Conservation (phyloP, 2,888 invertebrate species). For the Gisinianus flammeolus region DNA sequence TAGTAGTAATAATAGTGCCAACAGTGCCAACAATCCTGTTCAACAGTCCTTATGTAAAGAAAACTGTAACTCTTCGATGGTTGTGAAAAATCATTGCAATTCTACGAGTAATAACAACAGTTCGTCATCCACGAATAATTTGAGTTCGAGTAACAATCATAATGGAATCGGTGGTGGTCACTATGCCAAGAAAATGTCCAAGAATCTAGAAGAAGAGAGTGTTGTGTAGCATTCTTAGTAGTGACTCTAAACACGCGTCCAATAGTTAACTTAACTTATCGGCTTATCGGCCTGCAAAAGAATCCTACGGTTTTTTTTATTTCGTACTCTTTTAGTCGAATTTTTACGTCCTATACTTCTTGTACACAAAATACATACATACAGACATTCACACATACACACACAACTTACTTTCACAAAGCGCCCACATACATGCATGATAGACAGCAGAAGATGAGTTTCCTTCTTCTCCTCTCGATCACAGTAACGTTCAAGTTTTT, state of each 20-base stretch:
- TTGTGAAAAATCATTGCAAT: slow-evolving; percentile 47
- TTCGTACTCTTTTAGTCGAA: not conserved
- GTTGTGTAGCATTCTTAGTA: slow-evolving; percentile 53
- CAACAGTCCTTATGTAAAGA: slow-evolving; percentile 39
- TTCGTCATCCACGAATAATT: slow-evolving; percentile 30
- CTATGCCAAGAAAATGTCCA: slow-evolving; percentile 57
- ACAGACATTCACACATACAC: slow-evolving; percentile 11
- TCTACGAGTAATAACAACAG: slow-evolving; percentile 25
- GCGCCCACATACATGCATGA: slow-evolving; percentile 24
- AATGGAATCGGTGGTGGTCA: slow-evolving; percentile 45
- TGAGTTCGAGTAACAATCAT: slow-evolving; percentile 45
- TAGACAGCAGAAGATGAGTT: slow-evolving; percentile 35
- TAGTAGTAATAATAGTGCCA: slow-evolving; percentile 49
- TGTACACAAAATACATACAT: not conserved
- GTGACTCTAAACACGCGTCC: not conserved
- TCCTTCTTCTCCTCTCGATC: slow-evolving; percentile 13
- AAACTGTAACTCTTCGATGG: slow-evolving; percentile 44
- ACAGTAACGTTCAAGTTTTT: slow-evolving; percentile 24
- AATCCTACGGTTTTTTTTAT: slow-evolving; percentile 19
- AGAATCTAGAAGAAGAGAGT: slow-evolving; percentile 59
- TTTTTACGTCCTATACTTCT: slow-evolving; percentile 24
- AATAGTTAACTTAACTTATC: slow-evolving; percentile 3
- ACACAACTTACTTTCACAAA: no score
- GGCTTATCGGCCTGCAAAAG: not conserved
- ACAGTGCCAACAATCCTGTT: slow-evolving; percentile 54